phyloP scores from a whole-genome alignment of 2,113 vertebrate genomes.

The Bettongia penicillata region DNA sequence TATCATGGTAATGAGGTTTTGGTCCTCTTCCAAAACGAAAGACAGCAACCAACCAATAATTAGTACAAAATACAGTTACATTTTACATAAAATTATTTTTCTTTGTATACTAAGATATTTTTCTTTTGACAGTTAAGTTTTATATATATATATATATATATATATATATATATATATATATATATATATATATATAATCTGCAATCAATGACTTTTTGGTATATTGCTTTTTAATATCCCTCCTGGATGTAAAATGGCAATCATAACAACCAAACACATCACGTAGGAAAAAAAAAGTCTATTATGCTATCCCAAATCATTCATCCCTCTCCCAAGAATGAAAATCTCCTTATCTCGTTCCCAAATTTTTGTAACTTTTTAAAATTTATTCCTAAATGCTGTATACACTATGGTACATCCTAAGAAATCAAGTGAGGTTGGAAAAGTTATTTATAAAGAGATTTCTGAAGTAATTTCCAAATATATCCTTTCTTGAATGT shows the following conservation, averaged over 20 bases:
- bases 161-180: no score
- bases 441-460: neutral
- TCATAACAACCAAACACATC: neutral
- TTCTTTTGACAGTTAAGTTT: neutral
- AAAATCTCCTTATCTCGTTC: neutral
- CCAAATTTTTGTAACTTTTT: neutral
- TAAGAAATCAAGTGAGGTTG: neutral
- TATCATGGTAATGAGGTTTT: no score
- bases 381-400: neutral
- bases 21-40: no score
- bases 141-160: no score
- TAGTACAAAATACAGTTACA: neutral
- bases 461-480: neutral
- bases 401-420: neutral
- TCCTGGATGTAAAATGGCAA: neutral
- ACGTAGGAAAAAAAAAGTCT: neutral
- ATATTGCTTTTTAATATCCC: neutral
- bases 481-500: neutral
- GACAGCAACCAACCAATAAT: no score
- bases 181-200: no score
- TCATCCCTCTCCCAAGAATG: neutral
- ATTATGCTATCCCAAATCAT: neutral
- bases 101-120: neutral
- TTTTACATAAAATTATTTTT: neutral
- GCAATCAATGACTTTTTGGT: neutral